phyloP scores from a whole-genome alignment of 2,797 vertebrate genomes.

The Syngnathus acus region DNA sequence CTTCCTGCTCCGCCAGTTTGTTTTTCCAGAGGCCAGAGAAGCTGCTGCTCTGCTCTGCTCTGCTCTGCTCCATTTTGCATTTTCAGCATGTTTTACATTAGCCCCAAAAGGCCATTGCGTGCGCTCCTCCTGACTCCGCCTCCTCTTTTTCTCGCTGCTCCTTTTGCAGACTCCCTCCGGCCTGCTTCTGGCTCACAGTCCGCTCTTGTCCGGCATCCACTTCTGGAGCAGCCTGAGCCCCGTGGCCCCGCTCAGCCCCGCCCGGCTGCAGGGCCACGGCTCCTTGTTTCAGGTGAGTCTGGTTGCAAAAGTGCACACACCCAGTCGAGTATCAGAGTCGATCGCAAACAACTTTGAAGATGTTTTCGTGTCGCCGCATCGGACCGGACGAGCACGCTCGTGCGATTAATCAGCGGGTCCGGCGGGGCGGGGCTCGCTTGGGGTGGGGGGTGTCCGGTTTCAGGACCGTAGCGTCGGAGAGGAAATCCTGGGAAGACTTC shows the following conservation, averaged over 20 bases:
- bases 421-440: slow-evolving; percentile 12
- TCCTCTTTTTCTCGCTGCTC: slow-evolving; percentile 3
- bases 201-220: slow-evolving; percentile 87
- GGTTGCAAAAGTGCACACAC: too few relatives aligned
- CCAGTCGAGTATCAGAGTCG: too few relatives aligned
- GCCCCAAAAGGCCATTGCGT: slow-evolving; percentile 25
- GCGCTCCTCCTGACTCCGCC: background rate
- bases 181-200: slow-evolving; percentile 88
- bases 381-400: slow-evolving; percentile 27
- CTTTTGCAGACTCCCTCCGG: slow-evolving; percentile 79
- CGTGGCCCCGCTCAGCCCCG: slow-evolving; percentile 87
- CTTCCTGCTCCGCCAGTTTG: slow-evolving; percentile 57
- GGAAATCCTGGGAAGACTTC: slow-evolving; percentile 77
- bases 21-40: slow-evolving; percentile 56
- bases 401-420: slow-evolving; percentile 43
- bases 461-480: slow-evolving; percentile 57
- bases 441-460: slow-evolving; percentile 64
- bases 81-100: slow-evolving; percentile 46
- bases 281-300: slow-evolving; percentile 85
- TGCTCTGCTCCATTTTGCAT: slow-evolving; percentile 39
- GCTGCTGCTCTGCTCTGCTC: background rate
- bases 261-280: slow-evolving; percentile 87
- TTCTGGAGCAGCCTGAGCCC: slow-evolving; percentile 96
- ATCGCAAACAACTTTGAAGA: slow-evolving; percentile 7
- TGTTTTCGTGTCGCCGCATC: slow-evolving; percentile 18